Base-by-base conservation (phyloP, 1,140 invertebrate genomes). In the Zaprionus lachaisei region DNA sequence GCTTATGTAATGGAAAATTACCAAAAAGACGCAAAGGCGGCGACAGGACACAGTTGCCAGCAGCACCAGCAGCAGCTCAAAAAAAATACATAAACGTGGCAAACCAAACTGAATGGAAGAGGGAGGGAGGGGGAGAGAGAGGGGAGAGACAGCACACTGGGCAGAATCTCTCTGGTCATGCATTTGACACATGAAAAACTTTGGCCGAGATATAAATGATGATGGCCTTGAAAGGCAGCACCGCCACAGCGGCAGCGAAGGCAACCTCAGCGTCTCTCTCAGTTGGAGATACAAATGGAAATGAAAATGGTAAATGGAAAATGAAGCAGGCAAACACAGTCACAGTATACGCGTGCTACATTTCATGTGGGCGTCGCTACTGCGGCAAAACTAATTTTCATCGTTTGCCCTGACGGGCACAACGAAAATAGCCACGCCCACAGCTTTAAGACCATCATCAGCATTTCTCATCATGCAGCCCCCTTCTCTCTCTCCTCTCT, bases 141-240 rank as follows among this genome's bases (percentile, higher is more conserved):
- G 34, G 2, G 37, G 5, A 2, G 24, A 47, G 20, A n/a, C 22
- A 71, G 37, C 11, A 66, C 66, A 76, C 38, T 38, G 51, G 51
- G 44, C 55, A 14, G 60, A 60, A 73, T 64, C 78, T 68, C 78
- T 68, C 66, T 73, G 70, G 44, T 72, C 81, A 68, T 83, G 81
- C 84, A 90, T 81, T 89, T 84, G 85, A 89, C 85, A 89, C 85
- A 90, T 89, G 81, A 58, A 73, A 82, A 83, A 83, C 69, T 79
- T 83, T 82, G 74, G 65, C 77, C 78, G 69, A 76, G 72, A 60
- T 73, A 78, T 62, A 73, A 80, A 77, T 74, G 70, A 78, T 78
- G 75, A 73, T 83, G 81, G 72, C 82, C 82, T 84, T 84, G 82
- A 85, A 81, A 62, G 72, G 31, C 31, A 34, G 31, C 26, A 9